Evolutionary conservation across 2,113 vertebrate species (phyloP), one percentile per base, ranked within the genome.

Genomic region (Erpornis zantholeuca): DNA sequence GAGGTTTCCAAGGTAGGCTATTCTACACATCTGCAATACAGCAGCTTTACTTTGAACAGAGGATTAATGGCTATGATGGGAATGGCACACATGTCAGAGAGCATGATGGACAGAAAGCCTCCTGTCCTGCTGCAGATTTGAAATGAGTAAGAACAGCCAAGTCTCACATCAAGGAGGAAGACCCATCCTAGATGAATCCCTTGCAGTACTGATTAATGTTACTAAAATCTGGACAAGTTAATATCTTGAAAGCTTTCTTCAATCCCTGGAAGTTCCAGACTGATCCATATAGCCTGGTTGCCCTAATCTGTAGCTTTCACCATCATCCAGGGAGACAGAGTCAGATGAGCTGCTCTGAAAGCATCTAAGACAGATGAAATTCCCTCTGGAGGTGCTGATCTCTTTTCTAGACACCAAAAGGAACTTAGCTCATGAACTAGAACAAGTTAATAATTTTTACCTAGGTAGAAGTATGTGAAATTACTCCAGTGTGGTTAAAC

Each of bases 101-200:
- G 11, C 6, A 24, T 7, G 15, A 71, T 0, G 0, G 33, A 14
- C 29, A 60, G 57, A 71, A 89, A 66, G 0, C 7, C 28, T 61
- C 18, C 12, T 38, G 42, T 54, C 23, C 31, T 6, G 0, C 27
- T 82, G 35, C 36, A 68, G 22, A 13, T 71, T 42, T 80, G 31
- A 78, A 70, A 63, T 27, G 8, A 77, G 7, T 53, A 63, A 54
- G 4, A 21, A 15, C 11, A 13, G 54, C 40, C 54, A 80, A 44
- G 33, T n/a, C 3, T 61, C 47, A 11, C 60, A 22, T n/a, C 18
- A 77, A 65, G 42, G 38, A 61, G 31, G 23, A 91, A 63, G 14
- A 64, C 10, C 38, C 4, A 42, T 70, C 27, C 56, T 42, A 44
- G 11, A 53, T 59, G 0, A 75, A 42, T 33, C 10, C 15, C 19